Percentiles rank a stretch among this genome's conserved stretches.
Evolutionary conservation across 2,797 vertebrate species (phyloP).

Genomic region (Poeciliopsis paucimaculata): DNA sequence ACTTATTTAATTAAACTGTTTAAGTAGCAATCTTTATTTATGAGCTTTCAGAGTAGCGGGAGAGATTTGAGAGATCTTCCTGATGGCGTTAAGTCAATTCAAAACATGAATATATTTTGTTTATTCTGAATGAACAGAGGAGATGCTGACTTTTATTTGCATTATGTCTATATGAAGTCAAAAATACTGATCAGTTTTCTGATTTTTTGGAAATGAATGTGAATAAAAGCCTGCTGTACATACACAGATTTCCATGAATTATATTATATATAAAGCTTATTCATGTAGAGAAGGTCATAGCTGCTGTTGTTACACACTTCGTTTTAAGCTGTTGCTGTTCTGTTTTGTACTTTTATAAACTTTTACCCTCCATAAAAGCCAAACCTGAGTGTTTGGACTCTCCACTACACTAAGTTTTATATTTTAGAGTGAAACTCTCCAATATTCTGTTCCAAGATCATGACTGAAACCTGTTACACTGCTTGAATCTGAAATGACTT

Average conservation of each 20-base stretch:
- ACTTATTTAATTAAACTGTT: slow-evolving; percentile 66
- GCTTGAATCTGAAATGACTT: neutral
- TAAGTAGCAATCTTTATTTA: slow-evolving; percentile 67
- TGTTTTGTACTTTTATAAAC: neutral
- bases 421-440: too few relatives aligned
- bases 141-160: neutral
- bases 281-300: neutral
- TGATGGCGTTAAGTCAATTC: slow-evolving; percentile 2
- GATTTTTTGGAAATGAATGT: neutral
- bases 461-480: too few relatives aligned
- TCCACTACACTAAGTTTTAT: too few relatives aligned
- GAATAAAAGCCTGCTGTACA: neutral
- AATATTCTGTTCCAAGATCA: too few relatives aligned
- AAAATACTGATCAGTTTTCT: neutral
- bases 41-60: slow-evolving; percentile 58
- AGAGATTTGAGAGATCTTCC: slow-evolving; percentile 21
- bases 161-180: neutral
- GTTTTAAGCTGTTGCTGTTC: too few relatives aligned
- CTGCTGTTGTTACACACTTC: neutral
- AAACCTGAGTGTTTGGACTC: too few relatives aligned
- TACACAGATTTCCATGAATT: neutral
- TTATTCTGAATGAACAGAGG: neutral
- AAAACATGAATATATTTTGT: slow-evolving; percentile 5
- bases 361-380: neutral
- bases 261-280: slow-evolving; percentile 1